phyloP scores from a whole-genome alignment of 1,140 invertebrate species.

The Subanguina moxae region DNA sequence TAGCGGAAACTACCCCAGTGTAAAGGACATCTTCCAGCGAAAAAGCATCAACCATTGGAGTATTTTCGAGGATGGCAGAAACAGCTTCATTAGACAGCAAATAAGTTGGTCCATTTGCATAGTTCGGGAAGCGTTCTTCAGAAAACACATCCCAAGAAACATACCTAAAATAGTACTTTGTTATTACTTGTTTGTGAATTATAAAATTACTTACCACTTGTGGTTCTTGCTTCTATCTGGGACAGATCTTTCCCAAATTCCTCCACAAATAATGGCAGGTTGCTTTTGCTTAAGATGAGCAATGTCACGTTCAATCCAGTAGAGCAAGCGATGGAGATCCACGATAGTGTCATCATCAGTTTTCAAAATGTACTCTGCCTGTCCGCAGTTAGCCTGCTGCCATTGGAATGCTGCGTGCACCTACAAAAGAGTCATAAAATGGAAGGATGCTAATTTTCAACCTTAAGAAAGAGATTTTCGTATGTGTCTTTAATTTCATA shows the following conservation, averaged over 20 bases:
- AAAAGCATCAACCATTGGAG: neutral
- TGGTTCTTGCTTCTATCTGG: constrained; percentile 17
- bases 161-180: constrained; percentile 15
- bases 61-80: neutral
- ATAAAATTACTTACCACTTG: constrained; percentile 18
- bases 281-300: neutral
- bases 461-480: constrained; percentile 32
- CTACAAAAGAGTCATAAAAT: constrained; percentile 2
- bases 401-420: constrained; percentile 24
- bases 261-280: constrained; percentile 21
- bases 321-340: constrained; percentile 24
- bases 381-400: constrained; percentile 22
- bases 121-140: neutral
- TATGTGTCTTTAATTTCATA: constrained; percentile 33
- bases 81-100: neutral
- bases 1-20: neutral
- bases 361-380: constrained; percentile 29
- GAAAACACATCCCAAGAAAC: constrained; percentile 4
- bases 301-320: constrained; percentile 23
- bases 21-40: constrained; percentile 4
- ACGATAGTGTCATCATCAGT: constrained; percentile 31
- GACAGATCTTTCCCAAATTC: constrained; percentile 20
- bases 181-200: too few relatives aligned
- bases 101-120: constrained; percentile 5
- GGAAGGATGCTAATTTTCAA: constrained; percentile 7